Conservation (phyloP, 1,140 invertebrate genomes). For the Dryas iulia region DNA sequence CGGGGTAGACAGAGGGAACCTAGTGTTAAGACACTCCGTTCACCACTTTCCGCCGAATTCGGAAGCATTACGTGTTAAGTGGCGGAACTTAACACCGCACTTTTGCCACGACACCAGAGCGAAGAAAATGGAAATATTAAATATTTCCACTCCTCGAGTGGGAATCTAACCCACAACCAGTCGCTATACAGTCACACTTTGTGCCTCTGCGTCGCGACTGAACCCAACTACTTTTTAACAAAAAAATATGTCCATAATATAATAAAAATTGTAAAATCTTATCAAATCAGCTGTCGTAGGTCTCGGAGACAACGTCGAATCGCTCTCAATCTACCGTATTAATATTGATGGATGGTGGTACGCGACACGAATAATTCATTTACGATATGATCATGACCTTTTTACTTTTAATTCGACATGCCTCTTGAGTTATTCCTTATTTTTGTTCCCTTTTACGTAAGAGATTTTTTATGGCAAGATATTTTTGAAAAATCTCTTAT, state of each 20-base stretch:
- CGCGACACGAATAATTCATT: slow-evolving; percentile 22
- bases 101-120: no score
- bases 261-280: not conserved
- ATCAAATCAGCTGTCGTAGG: slow-evolving; percentile 3
- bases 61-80: no score
- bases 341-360: slow-evolving; percentile 19
- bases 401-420: slow-evolving; percentile 14
- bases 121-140: no score
- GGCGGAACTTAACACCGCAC: no score
- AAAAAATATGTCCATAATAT: not conserved
- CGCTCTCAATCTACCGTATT: slow-evolving; percentile 6
- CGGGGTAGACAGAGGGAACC: no score
- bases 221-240: not conserved
- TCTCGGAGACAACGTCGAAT: slow-evolving; percentile 7
- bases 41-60: no score
- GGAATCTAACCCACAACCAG: no score
- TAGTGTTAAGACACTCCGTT: no score
- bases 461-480: not conserved
- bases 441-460: not conserved
- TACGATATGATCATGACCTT: slow-evolving; percentile 14
- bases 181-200: not conserved
- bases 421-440: slow-evolving; percentile 8
- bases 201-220: not conserved
- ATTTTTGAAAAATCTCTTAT: not conserved
- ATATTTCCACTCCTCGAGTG: no score